These are phyloP conservation scores for Aphis gossypii DNA, from an alignment of 1,140 invertebrate genomes.

Conservation along the genomic window DNA sequence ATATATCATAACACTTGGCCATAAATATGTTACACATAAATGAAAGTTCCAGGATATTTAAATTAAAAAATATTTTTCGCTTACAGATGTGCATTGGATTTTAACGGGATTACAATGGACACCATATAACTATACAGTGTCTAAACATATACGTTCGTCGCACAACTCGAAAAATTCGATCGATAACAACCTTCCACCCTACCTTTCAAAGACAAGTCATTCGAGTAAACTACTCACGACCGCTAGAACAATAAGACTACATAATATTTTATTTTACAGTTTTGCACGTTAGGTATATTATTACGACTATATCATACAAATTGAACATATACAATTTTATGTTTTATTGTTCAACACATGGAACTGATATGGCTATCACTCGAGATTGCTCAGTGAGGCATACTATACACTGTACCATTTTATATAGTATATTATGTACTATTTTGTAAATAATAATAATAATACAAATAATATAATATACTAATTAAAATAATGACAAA, in stretches of 20 bases:
- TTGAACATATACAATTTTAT: not conserved
- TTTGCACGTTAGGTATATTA: not conserved
- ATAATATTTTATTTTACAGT: constrained; percentile 19
- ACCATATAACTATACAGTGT: not conserved
- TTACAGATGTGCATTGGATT: not conserved
- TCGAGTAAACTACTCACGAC: not conserved
- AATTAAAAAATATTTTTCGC: not conserved
- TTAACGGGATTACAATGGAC: not conserved
- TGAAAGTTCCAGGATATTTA: not conserved
- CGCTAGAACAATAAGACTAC: not conserved
- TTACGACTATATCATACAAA: not conserved
- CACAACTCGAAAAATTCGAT: constrained; percentile 9
- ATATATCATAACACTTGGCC: not conserved
- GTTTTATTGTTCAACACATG: not conserved
- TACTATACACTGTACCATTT: too few relatives aligned
- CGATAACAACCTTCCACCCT: not conserved
- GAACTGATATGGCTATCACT: not conserved
- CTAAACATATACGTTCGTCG: not conserved
- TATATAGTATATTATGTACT: too few relatives aligned
- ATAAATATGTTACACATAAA: not conserved
- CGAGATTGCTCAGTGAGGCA: too few relatives aligned
- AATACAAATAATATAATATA: not conserved
- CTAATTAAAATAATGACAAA: not conserved
- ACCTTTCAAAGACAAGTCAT: not conserved
- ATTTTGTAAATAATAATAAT: not conserved